Evolutionary conservation across 2,113 vertebrate genomes (phyloP).

Genomic region (Onychorhynchus coronatus): DNA sequence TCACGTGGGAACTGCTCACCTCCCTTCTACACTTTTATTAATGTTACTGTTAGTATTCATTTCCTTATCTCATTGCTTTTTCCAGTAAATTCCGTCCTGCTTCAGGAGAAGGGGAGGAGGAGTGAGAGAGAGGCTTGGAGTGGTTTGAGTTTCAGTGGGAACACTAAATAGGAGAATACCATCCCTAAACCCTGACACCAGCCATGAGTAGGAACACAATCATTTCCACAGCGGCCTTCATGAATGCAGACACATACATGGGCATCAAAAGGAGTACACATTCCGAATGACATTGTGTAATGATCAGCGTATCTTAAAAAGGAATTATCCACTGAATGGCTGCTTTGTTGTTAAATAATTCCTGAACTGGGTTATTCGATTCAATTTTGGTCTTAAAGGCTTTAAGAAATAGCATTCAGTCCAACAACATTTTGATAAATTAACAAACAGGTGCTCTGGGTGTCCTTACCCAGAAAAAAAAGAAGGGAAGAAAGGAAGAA

Average conservation of each 20-base stretch:
- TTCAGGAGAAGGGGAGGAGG: not conserved
- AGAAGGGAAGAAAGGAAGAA: not conserved
- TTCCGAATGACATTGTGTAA: not conserved
- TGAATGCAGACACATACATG: fast-evolving
- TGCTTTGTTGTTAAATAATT: not conserved
- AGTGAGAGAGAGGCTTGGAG: fast-evolving
- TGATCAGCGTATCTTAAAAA: not conserved
- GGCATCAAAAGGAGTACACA: not conserved
- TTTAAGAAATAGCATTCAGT: not conserved
- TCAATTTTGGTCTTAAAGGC: not conserved
- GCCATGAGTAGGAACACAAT: not conserved
- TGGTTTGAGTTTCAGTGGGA: not conserved
- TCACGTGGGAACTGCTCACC: not conserved
- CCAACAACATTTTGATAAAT: not conserved
- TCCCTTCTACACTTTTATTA: not conserved
- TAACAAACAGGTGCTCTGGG: not conserved
- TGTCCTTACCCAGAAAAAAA: not conserved
- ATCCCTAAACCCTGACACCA: not conserved
- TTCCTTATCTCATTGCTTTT: not conserved
- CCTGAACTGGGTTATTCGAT: not conserved
- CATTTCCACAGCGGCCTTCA: not conserved
- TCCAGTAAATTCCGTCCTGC: not conserved
- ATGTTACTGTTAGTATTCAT: not conserved
- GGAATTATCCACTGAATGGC: not conserved
- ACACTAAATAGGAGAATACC: not conserved